These are phyloP conservation scores for Matsumyia berberina DNA, from an alignment of 2,888 invertebrate species.

Conservation along the genomic window DNA sequence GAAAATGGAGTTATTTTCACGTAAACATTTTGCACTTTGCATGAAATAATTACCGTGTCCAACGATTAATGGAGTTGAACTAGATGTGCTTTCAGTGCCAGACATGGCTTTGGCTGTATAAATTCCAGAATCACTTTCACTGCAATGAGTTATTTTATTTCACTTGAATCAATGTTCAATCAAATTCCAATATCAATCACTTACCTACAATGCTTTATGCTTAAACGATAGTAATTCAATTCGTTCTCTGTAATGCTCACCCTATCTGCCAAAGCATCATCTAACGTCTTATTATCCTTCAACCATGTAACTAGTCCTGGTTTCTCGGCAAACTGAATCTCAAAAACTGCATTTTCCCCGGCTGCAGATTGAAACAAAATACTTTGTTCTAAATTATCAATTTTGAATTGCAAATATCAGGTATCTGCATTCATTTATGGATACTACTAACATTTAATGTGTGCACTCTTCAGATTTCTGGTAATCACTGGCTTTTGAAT, in stretches of 20 bases:
- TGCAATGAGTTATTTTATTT: conserved; percentile 66
- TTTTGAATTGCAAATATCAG: neutral
- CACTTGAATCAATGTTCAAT: neutral
- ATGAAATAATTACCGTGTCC: conserved; percentile 87
- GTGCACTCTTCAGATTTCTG: conserved; percentile 90
- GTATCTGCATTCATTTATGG: neutral
- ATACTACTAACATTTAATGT: conserved; percentile 88
- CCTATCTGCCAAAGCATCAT: conserved; percentile 90
- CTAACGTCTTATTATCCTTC: conserved; percentile 93
- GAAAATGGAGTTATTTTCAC: neutral
- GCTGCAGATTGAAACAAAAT: conserved; percentile 85
- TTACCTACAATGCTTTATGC: conserved; percentile 88
- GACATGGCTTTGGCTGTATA: conserved; percentile 96
- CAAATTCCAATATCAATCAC: neutral
- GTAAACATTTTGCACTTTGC: neutral
- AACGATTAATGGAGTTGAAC: conserved; percentile 94
- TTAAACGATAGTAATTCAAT: conserved; percentile 88
- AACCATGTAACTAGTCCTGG: conserved; percentile 91
- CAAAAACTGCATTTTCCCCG: conserved; percentile 92
- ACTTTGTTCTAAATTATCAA: neutral
- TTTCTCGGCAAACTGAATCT: conserved; percentile 89
- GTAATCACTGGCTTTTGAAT: conserved; percentile 89
- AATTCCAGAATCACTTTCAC: conserved; percentile 92
- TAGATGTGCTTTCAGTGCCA: conserved; percentile 90
- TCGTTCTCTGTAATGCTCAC: conserved; percentile 87